Base-by-base conservation (phyloP, 2,113 vertebrate species). In the Ophiodon elongatus region DNA sequence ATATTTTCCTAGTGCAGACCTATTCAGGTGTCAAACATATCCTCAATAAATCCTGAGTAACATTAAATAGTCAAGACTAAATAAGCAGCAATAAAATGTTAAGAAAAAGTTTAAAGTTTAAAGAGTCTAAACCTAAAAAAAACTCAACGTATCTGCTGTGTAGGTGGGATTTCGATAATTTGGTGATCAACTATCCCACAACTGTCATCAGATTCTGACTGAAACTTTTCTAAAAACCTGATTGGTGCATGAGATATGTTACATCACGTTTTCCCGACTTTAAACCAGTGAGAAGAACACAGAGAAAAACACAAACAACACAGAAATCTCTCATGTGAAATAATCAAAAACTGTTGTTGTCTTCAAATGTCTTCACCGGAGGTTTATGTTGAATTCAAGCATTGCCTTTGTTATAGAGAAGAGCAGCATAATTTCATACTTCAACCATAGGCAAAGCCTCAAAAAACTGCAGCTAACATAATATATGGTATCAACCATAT, bases 321-420 rank as follows among this genome's bases (percentile, higher is more conserved):
- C 13, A 73, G 8, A 59, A 41, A 29, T 43, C 4, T 71, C 23
- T 71, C 69, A 39, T 29, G 25, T n/a, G 11, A 64, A 50, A 64
- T 50, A 2, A 45, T 23, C 17, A 45, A 15, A 62, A 47, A n/a
- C 50, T 60, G 27, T 4, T 57, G 25, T 19, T 56, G 52, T n/a
- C 23, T 54, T 57, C 56, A 29, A 76, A 59, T 43, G n/a, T 47
- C 23, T 64, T 79, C 2, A 57, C 21, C 59, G 13, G 2, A 76
- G 6, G 8, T 79, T 80, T 50, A 25, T 72, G 21, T 5, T 52
- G 3, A 72, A 75, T 77, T 80, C 50, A 85, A 82, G 29, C 62
- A 45, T 65, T 78, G 3, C 11, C 70, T 82, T 74, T 78, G 54
- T 76, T 65, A 76, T 4, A 85, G 60, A 84, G 76, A 83, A 50